These are phyloP conservation scores for Spea bombifrons DNA, from an alignment of 2,113 vertebrate genomes.

Conservation along the genomic window DNA sequence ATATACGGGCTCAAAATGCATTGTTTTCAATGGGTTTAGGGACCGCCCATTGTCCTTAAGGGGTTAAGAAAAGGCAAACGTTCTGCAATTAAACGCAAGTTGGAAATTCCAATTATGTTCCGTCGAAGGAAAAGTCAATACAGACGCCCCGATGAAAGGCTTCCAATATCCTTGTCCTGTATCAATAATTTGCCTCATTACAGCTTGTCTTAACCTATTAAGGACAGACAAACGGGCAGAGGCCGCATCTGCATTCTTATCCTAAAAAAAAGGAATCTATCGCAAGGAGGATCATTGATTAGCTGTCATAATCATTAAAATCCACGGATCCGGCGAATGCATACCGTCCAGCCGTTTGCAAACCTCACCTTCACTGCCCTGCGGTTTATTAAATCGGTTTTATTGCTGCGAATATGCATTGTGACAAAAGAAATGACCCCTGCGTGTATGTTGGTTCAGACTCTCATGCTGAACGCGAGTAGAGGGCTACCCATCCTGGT, in stretches of 20 bases:
- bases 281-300: conserved; percentile 35
- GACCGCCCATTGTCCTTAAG: no score
- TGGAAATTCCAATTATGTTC: conserved; percentile 29
- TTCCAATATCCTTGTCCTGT: conserved; percentile 10
- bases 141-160: conserved; percentile 23
- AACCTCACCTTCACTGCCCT: not conserved
- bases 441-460: no score
- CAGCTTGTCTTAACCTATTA: conserved; percentile 17
- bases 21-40: no score
- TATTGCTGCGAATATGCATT: conserved; percentile 8
- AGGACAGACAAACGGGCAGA: no score
- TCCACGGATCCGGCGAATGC: not conserved
- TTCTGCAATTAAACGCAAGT: conserved; percentile 20
- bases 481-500: no score
- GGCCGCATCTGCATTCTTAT: no score
- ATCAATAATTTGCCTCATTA: conserved; percentile 37
- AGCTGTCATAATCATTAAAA: conserved; percentile 20
- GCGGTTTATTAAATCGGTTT: conserved; percentile 1
- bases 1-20: no score
- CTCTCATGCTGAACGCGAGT: no score
- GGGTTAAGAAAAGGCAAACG: not conserved
- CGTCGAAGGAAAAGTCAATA: conserved; percentile 6
- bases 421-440: not conserved
- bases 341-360: not conserved
- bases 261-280: conserved; percentile 15